These are phyloP conservation scores for Drymodes brunneopygia DNA, from an alignment of 2,113 vertebrate genomes.

Conservation along the genomic window DNA sequence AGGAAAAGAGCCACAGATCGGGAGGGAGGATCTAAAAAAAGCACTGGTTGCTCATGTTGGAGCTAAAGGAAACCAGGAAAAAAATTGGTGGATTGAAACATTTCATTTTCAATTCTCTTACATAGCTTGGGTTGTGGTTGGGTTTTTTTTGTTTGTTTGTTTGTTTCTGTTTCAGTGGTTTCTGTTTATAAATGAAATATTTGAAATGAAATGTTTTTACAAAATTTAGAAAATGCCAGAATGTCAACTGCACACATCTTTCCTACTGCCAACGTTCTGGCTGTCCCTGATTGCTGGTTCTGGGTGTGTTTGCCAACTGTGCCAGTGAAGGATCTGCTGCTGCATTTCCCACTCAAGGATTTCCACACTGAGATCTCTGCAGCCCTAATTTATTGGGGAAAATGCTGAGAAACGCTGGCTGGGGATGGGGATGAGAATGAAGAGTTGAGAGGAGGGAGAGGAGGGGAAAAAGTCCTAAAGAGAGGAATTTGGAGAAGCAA, in stretches of 20 bases:
- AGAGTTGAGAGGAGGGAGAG: not conserved
- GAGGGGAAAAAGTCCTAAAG: not conserved
- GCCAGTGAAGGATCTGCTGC: not conserved
- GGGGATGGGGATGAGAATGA: not conserved
- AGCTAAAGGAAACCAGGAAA: not conserved
- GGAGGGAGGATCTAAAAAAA: not conserved
- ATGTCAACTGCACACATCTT: not conserved
- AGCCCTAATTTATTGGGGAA: not conserved
- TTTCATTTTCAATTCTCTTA: not conserved
- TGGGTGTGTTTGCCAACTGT: not conserved
- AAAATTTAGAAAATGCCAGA: not conserved
- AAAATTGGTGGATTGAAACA: not conserved
- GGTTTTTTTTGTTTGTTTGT: too few relatives aligned
- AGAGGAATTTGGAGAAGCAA: not conserved
- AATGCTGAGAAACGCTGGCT: not conserved
- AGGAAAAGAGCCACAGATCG: not conserved
- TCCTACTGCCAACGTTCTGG: accelerated
- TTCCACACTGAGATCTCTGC: not conserved
- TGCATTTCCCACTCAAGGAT: not conserved
- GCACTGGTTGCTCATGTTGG: not conserved
- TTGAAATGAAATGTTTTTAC: not conserved
- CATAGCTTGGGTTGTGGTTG: not conserved
- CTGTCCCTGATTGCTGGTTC: not conserved
- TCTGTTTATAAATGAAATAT: accelerated
- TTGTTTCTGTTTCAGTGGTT: not conserved